These are phyloP conservation scores for Ceratina australensis DNA, from an alignment of 1,140 invertebrate species.

Conservation along the genomic window DNA sequence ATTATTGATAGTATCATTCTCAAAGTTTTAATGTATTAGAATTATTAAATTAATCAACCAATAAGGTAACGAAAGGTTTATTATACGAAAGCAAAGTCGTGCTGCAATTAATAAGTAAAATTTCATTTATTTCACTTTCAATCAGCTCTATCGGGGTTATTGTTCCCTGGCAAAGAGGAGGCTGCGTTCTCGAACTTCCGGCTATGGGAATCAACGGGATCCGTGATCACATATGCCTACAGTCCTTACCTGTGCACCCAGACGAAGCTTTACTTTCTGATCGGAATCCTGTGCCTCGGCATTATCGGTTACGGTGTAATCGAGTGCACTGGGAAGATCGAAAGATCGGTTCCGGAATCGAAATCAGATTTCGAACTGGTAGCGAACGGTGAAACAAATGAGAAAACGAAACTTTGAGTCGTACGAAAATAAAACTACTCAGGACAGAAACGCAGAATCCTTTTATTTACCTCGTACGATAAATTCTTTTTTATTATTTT, in stretches of 20 bases:
- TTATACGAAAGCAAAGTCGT: no score
- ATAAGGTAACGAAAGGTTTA: no score
- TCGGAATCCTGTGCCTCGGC: slow-evolving; percentile 86
- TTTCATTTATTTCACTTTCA: not conserved
- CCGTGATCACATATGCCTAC: slow-evolving; percentile 90
- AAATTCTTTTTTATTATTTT: no score
- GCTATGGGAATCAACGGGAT: slow-evolving; percentile 94
- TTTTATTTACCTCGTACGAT: not conserved
- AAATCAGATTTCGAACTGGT: slow-evolving; percentile 75
- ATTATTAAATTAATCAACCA: not conserved
- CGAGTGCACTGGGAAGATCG: slow-evolving; percentile 60
- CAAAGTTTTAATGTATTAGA: not conserved
- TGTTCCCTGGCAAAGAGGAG: slow-evolving; percentile 92
- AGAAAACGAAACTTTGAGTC: slow-evolving; percentile 24
- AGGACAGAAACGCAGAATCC: not conserved
- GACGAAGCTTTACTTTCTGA: slow-evolving; percentile 87
- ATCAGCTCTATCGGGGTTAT: slow-evolving; percentile 91
- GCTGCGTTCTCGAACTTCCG: slow-evolving; percentile 96
- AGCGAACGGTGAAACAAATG: slow-evolving; percentile 34
- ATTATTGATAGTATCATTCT: not conserved
- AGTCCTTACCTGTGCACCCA: slow-evolving; percentile 89
- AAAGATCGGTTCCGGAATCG: slow-evolving; percentile 35
- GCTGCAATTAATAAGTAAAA: not conserved
- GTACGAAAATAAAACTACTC: not conserved
- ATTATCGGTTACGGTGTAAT: slow-evolving; percentile 84